Evolutionary conservation across 1,140 invertebrate species (phyloP).

Genomic region (Atta colombica): DNA sequence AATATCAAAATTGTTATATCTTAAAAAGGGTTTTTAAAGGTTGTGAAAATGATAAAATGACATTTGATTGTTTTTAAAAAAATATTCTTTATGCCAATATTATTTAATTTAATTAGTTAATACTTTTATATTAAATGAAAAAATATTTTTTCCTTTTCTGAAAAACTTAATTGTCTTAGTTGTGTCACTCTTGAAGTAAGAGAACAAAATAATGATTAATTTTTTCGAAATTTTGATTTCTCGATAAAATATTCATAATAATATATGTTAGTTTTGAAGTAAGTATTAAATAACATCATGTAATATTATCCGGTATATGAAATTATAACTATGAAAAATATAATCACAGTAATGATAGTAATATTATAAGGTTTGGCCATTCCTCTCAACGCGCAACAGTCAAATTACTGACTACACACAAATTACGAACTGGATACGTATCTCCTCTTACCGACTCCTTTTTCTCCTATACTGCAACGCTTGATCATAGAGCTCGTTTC

Average conservation of each 20-base stretch:
- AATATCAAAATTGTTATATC: too few species aligned
- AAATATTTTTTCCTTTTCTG: too few species aligned
- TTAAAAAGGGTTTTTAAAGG: too few species aligned
- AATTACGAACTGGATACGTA: constrained; percentile 75
- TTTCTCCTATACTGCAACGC: constrained; percentile 53
- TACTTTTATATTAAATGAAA: too few species aligned
- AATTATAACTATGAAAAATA: not conserved
- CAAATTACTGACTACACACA: constrained; percentile 72
- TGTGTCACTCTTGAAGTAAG: too few species aligned
- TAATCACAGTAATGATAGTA: not conserved
- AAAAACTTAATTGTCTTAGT: too few species aligned
- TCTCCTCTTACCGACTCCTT: constrained; percentile 66
- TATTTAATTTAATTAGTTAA: too few species aligned
- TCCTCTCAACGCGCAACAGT: constrained; percentile 57
- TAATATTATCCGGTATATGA: not conserved
- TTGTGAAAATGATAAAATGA: too few species aligned
- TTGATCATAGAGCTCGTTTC: constrained; percentile 76
- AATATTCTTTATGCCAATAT: too few species aligned
- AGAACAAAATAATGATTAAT: not conserved
- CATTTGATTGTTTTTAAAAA: too few species aligned
- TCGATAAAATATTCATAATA: not conserved
- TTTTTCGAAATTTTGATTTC: not conserved
- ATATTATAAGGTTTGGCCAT: constrained; percentile 54
- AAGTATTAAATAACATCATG: not conserved
- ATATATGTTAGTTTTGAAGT: not conserved